Percentiles rank a stretch among this genome's conserved stretches.
These are phyloP conservation scores for Venusia cambrica DNA, from an alignment of 2,888 invertebrate genomes.

Conservation along the genomic window DNA sequence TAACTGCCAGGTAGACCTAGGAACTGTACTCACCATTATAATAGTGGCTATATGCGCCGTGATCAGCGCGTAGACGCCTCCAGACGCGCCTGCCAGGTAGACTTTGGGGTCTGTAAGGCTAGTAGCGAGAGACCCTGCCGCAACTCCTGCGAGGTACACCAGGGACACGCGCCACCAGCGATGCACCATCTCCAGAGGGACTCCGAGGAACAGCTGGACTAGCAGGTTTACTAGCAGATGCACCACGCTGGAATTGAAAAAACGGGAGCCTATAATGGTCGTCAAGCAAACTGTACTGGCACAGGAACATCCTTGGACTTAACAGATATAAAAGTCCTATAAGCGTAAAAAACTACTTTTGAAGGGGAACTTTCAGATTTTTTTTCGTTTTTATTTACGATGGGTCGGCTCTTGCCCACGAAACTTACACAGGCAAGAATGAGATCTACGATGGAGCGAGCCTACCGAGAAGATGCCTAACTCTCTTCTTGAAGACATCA, in stretches of 20 bases:
- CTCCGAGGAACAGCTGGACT: slow-evolving; percentile 95
- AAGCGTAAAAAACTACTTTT: background rate
- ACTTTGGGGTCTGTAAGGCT: slow-evolving; percentile 90
- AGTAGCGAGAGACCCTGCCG: slow-evolving; percentile 92
- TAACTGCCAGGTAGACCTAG: too few relatives aligned
- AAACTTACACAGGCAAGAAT: too few relatives aligned
- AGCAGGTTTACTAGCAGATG: slow-evolving; percentile 95
- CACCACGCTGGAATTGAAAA: slow-evolving; percentile 81
- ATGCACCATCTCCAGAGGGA: slow-evolving; percentile 98
- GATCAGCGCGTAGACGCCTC: slow-evolving; percentile 96
- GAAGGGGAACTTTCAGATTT: too few relatives aligned
- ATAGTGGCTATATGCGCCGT: slow-evolving; percentile 96
- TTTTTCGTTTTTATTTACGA: too few relatives aligned
- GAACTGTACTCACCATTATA: slow-evolving; percentile 89
- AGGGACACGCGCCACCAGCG: slow-evolving; percentile 94
- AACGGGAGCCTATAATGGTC: too few relatives aligned
- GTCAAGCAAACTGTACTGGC: too few relatives aligned
- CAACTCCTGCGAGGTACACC: slow-evolving; percentile 91
- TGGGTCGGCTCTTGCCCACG: too few relatives aligned
- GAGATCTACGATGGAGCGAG: too few relatives aligned
- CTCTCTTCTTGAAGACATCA: too few relatives aligned
- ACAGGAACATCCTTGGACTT: too few relatives aligned
- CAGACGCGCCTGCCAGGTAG: slow-evolving; percentile 95
- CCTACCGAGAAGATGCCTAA: too few relatives aligned
- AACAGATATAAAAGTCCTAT: too few relatives aligned